phyloP scores from a whole-genome alignment of 2,113 vertebrate species.

The Cygnus atratus region DNA sequence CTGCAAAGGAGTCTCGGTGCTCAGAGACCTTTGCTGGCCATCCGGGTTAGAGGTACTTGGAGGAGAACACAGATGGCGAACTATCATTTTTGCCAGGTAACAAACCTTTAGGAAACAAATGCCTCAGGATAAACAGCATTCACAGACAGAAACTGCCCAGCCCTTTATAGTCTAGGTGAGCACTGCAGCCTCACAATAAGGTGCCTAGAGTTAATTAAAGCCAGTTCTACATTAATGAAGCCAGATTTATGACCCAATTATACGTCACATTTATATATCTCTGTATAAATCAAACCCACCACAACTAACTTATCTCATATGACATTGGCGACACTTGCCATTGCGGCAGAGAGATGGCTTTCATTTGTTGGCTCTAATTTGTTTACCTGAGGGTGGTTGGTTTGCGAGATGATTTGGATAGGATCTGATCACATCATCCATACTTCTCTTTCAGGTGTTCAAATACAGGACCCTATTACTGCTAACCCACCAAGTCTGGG shows the following conservation, averaged over 20 bases:
- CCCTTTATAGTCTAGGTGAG: constrained; percentile 32
- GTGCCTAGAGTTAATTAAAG: constrained; percentile 27
- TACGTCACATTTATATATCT: constrained; percentile 10
- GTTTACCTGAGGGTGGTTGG: background rate
- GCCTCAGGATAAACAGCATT: constrained; percentile 6
- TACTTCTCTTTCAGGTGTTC: constrained; percentile 10
- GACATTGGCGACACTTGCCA: background rate
- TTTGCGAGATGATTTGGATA: background rate
- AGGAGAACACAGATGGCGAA: constrained; percentile 28
- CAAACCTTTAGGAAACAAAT: constrained; percentile 42
- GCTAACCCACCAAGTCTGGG: background rate
- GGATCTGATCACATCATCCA: constrained; percentile 14
- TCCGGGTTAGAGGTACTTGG: background rate
- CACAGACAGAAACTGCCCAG: background rate
- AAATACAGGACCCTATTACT: background rate
- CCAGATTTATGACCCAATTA: constrained; percentile 37
- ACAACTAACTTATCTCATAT: constrained; percentile 57
- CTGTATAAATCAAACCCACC: constrained; percentile 49
- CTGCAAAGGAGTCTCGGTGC: background rate
- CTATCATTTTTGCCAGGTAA: background rate
- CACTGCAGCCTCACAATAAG: background rate
- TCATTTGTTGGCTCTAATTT: constrained; percentile 29
- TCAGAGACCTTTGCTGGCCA: background rate
- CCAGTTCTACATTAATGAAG: constrained; percentile 41
- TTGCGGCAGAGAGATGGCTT: background rate